These are phyloP conservation scores for Platyscapa corneri DNA, from an alignment of 1,140 invertebrate genomes.

Conservation along the genomic window DNA sequence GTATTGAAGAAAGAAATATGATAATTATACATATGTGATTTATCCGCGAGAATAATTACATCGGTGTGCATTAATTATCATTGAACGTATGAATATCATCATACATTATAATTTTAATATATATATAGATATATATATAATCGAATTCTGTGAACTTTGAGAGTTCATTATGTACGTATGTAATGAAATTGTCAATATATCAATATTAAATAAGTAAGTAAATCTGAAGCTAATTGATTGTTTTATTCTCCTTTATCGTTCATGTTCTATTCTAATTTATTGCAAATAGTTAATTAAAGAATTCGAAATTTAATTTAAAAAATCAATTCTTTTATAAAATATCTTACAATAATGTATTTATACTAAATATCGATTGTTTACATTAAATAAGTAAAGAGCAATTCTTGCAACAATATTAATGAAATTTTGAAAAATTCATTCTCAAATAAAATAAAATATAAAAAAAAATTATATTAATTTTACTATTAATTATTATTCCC, in stretches of 20 bases:
- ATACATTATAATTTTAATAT: conserved; percentile 46
- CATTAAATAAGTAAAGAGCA: too few species aligned
- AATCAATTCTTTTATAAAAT: neutral
- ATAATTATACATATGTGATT: conserved; percentile 24
- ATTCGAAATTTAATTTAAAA: neutral
- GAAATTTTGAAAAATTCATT: too few species aligned
- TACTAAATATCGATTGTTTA: too few species aligned
- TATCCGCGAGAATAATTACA: conserved; percentile 42
- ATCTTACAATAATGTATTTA: neutral
- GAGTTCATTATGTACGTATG: conserved; percentile 55
- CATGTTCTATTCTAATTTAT: neutral
- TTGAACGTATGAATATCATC: conserved; percentile 44
- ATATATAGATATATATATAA: conserved; percentile 50
- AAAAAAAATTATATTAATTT: too few species aligned
- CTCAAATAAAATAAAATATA: too few species aligned
- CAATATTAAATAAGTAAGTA: conserved; percentile 47
- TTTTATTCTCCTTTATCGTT: conserved; percentile 3
- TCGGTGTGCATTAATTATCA: conserved; percentile 39
- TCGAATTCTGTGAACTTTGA: conserved; percentile 51
- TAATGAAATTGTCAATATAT: conserved; percentile 58
- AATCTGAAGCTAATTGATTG: neutral
- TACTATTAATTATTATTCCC: too few species aligned
- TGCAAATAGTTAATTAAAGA: neutral
- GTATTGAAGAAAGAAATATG: neutral
- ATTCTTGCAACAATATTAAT: too few species aligned